phyloP scores from a whole-genome alignment of 2,888 invertebrate genomes.

The Metallyticus violacea region DNA sequence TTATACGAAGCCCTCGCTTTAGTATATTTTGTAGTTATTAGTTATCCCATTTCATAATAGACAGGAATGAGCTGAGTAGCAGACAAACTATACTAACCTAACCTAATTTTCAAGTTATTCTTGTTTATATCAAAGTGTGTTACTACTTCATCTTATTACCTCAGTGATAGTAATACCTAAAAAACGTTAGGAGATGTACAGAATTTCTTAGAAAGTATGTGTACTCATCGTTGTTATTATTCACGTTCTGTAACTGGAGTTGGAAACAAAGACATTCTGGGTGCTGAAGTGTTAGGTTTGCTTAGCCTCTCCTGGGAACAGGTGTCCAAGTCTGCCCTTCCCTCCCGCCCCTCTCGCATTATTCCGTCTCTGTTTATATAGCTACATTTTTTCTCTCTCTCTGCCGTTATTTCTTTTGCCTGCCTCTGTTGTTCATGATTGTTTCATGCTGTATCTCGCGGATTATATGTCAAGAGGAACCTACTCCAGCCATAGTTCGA shows the following conservation, averaged over 20 bases:
- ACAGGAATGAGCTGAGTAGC: no score
- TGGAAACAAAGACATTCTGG: neutral
- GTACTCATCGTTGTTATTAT: neutral
- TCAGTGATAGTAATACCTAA: no score
- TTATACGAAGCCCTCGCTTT: no score
- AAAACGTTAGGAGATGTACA: neutral
- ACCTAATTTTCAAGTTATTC: no score
- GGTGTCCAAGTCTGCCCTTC: neutral
- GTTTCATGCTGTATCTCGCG: neutral
- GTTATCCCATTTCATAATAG: no score
- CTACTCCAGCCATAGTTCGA: neutral
- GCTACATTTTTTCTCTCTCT: neutral
- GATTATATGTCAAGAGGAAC: neutral
- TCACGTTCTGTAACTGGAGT: no score
- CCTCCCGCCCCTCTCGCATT: neutral
- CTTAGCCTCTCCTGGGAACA: neutral
- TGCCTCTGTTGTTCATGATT: neutral
- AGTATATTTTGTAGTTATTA: no score
- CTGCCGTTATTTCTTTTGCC: neutral
- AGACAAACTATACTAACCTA: no score
- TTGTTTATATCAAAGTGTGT: no score
- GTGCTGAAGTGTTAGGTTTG: neutral
- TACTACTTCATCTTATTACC: no score
- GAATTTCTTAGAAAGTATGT: neutral
- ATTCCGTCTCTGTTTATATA: neutral